Percentiles rank a stretch among this genome's conserved stretches.
These are phyloP conservation scores for Alauda arvensis DNA, from an alignment of 2,797 vertebrate species.

Conservation along the genomic window DNA sequence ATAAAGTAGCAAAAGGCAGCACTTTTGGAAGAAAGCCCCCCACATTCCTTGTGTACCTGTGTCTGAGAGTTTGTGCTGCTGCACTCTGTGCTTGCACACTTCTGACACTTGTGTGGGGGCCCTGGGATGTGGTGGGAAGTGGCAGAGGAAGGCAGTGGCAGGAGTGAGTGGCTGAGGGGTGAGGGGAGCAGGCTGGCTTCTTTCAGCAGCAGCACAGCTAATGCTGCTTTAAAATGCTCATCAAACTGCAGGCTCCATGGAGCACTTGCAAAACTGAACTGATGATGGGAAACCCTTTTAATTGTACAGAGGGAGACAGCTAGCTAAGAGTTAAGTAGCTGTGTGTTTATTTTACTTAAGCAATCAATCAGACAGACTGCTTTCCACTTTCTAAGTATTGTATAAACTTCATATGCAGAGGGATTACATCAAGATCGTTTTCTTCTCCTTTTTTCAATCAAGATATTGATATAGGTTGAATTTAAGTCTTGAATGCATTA, in stretches of 20 bases:
- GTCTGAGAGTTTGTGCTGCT: neutral
- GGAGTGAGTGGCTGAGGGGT: neutral
- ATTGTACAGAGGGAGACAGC: neutral
- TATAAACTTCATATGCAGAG: conserved; percentile 29
- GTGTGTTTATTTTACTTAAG: conserved; percentile 47
- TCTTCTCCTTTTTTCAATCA: conserved; percentile 4
- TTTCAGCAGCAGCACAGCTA: neutral
- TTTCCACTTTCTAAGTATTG: conserved; percentile 33
- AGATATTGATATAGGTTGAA: neutral
- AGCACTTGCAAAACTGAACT: neutral
- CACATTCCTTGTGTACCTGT: neutral
- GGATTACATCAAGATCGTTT: conserved; percentile 25
- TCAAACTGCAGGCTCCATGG: neutral
- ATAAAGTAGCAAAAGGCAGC: neutral
- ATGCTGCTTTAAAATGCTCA: neutral
- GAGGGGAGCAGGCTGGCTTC: neutral
- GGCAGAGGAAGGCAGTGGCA: neutral
- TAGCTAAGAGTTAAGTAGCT: conserved; percentile 36
- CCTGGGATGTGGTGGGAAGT: neutral
- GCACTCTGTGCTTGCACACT: neutral
- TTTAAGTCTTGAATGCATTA: conserved; percentile 8
- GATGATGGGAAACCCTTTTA: conserved; percentile 14
- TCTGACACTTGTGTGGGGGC: neutral
- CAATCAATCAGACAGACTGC: conserved; percentile 35
- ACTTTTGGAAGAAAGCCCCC: neutral